These are phyloP conservation scores for Poeciliopsis occidentalis DNA, from an alignment of 2,113 vertebrate genomes.

Conservation along the genomic window DNA sequence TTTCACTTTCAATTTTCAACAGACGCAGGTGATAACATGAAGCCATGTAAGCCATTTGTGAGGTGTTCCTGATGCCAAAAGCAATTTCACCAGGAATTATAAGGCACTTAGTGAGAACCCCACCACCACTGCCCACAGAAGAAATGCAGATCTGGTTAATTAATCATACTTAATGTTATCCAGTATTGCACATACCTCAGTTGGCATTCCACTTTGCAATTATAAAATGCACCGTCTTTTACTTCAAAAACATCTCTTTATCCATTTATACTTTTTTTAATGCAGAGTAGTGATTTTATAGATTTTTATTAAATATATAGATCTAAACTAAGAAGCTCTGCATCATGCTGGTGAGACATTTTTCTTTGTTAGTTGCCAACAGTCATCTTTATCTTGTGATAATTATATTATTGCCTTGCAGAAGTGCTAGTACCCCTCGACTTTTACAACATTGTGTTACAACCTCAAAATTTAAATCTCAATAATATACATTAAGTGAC, in stretches of 20 bases:
- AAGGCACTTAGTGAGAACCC: constrained; percentile 75
- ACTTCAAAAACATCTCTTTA: constrained; percentile 59
- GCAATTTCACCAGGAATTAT: constrained; percentile 75
- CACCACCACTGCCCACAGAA: constrained; percentile 74
- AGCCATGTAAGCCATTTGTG: constrained; percentile 79
- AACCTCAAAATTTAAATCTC: background rate
- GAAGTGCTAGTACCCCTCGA: background rate
- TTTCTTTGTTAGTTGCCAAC: constrained; percentile 10
- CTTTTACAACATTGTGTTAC: background rate
- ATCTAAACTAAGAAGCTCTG: constrained; percentile 30
- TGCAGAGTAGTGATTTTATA: constrained; percentile 47
- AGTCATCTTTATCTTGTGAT: background rate
- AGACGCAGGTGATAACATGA: constrained; percentile 80
- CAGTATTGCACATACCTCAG: constrained; percentile 65
- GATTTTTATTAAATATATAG: constrained; percentile 60
- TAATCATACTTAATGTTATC: constrained; percentile 79
- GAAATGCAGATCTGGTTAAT: constrained; percentile 73
- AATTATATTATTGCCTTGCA: background rate
- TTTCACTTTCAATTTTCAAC: constrained; percentile 84
- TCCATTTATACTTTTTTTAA: constrained; percentile 55
- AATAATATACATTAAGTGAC: too few relatives aligned
- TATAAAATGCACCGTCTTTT: constrained; percentile 66
- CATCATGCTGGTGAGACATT: constrained; percentile 6
- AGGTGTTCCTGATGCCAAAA: constrained; percentile 73
- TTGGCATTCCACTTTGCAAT: constrained; percentile 76